Base-by-base conservation (phyloP, 2,888 invertebrate species). In the Limenitis camilla region DNA sequence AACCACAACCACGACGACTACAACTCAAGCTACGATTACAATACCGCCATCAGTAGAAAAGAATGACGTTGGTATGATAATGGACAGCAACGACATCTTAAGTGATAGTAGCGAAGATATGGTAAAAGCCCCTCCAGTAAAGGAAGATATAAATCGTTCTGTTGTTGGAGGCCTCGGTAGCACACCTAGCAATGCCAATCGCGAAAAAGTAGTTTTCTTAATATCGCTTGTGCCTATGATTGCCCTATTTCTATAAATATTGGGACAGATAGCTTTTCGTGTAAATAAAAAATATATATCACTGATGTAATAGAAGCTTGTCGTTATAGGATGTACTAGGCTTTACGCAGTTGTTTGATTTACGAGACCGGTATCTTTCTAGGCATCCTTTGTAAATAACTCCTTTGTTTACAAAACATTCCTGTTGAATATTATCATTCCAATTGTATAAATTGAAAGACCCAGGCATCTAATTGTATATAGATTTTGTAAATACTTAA, bases 1-100 rank as follows among this genome's bases (percentile, higher is more conserved):
- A 0, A 91, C 90, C 5, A 91, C 92, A 3, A 90, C 90, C 9
- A 89, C 89, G 6, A 90, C 89, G 2, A 90, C 90, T 6, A 86
- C 89, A 33, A 78, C 81, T 49, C 74, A 85, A 8, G 87, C 89
- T 5, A 88, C 88, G 44, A 87, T 87, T 42, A 84, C 85, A 27
- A 87, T 88, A 43, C 89, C 90, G 32, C 88, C 90, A 39, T 76
- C 77, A 52, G 83, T 88, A 9, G 81, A 79, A 56, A 82, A 81
- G 56, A 81, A 82, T 49, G 81, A 81, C 35, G 78, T 82, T 35
- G 78, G 83, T 4, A 78, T 65, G 65, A 65, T 65, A 35, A 77
- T 79, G 55, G 77, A 77, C 41, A 76, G 71, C 49, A 72, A 72
- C 52, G 76, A 76, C 40, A 71, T 81, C 61, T 63, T 75, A 56